These are phyloP conservation scores for Leptinotarsa haldemani DNA, from an alignment of 2,888 invertebrate species.

Conservation along the genomic window DNA sequence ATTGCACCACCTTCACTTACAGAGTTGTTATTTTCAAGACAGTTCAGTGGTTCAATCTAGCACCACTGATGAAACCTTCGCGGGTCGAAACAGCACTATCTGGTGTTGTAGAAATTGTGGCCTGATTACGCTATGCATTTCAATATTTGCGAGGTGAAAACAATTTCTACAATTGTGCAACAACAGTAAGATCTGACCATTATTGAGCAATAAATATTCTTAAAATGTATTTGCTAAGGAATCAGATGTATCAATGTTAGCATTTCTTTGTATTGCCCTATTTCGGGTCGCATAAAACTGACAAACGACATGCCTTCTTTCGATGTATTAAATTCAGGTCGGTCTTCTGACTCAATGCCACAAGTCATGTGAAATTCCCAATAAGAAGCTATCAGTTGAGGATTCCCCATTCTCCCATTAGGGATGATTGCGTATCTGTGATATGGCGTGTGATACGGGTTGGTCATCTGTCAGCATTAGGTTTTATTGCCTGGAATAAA, in stretches of 20 bases:
- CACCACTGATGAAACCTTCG: no score
- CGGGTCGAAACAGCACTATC: no score
- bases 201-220: background rate
- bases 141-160: no score
- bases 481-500: background rate
- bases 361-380: constrained; percentile 4
- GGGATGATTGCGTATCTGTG: constrained; percentile 12
- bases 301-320: constrained; percentile 1
- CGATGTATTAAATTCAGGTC: background rate
- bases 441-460: background rate
- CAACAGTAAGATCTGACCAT: no score
- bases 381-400: background rate
- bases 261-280: background rate
- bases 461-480: background rate
- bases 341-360: background rate
- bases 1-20: no score
- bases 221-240: background rate
- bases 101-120: no score
- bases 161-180: no score
- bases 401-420: background rate
- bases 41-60: no score
- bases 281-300: background rate
- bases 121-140: no score
- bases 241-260: background rate
- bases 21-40: no score